Base-by-base conservation (phyloP, 2,797 vertebrate genomes). In the Bradypus variegatus region DNA sequence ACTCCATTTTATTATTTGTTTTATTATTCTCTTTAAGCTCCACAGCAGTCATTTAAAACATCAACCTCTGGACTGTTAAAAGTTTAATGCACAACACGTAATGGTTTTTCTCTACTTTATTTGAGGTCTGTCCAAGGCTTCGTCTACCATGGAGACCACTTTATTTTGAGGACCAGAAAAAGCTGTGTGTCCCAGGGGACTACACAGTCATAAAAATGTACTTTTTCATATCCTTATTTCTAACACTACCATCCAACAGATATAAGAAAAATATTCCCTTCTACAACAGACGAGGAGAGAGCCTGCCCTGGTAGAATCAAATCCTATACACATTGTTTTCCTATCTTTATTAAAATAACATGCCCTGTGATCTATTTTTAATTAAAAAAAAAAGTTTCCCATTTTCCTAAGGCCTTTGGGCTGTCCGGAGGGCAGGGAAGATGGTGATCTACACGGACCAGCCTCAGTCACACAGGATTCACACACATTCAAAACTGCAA, bases 311-410 rank as follows among this genome's bases (percentile, higher is more conserved):
- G 8, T 58, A 53, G 55, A 91, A 84, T 55, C 36, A 92, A 86
- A 83, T 70, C 31, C 73, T 29, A 19, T 58, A 75, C 65, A 77
- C 38, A 92, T 0, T 81, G 11, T 16, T 90, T 92, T 94, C 86
- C 77, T 88, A 81, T 85, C 94, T 93, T 88, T 96, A 92, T 89
- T 94, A 91, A 91, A 95, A 93, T 84, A 87, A 45, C 65, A 94
- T 65, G 31, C 29, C 18, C 36, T 69, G 38, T 81, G 77, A 60
- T 86, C 19, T 23, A 21, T 58, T 8, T 80, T 21, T 84, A 53
- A 45, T 65, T 50, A 38, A 62, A 72, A 80, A 12, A 70, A 86
- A 86, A 65, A 6, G 3, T 86, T 94, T 91, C 38, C 38, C 91
- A 72, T 90, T 90, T 90, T 77, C 88, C 64, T 48, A 86, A 89